A percentile compares a stretch with the other conserved stretches of the same genome.
These are phyloP conservation scores for Eclectus roratus DNA, from an alignment of 2,113 vertebrate species.

Conservation along the genomic window DNA sequence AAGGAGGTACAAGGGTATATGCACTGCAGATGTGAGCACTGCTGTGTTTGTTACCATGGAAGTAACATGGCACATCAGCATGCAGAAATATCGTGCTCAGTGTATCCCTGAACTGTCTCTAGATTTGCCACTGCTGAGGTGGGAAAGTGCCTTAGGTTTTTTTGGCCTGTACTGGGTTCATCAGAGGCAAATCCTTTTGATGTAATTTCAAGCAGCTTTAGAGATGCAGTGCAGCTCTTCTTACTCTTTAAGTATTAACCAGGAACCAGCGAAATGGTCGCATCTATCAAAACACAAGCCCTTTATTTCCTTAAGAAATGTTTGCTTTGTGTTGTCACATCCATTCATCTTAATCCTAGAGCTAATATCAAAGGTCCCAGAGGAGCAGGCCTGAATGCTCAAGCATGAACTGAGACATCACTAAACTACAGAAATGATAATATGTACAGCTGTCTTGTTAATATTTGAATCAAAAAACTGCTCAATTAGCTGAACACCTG, in stretches of 20 bases:
- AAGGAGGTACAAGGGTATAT: background rate
- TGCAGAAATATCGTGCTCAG: background rate
- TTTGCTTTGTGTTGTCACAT: background rate
- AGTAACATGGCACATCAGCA: background rate
- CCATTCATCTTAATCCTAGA: background rate
- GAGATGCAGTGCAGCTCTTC: background rate
- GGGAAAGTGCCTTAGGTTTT: background rate
- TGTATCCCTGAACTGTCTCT: background rate
- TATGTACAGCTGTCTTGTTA: background rate
- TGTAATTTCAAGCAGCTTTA: background rate
- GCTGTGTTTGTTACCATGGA: rapidly evolving
- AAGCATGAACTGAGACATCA: background rate
- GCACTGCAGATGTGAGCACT: background rate
- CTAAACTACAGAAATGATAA: background rate
- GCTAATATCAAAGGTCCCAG: background rate
- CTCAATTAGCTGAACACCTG: background rate
- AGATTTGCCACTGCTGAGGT: background rate
- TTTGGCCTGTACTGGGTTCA: background rate
- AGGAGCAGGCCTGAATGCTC: background rate
- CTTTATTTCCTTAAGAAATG: background rate
- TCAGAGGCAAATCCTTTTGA: background rate
- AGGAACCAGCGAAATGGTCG: background rate
- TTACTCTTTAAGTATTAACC: background rate
- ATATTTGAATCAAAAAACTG: background rate
- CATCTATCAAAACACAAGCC: background rate